phyloP scores from a whole-genome alignment of 1,140 invertebrate species.

The Pogonomyrmex barbatus region DNA sequence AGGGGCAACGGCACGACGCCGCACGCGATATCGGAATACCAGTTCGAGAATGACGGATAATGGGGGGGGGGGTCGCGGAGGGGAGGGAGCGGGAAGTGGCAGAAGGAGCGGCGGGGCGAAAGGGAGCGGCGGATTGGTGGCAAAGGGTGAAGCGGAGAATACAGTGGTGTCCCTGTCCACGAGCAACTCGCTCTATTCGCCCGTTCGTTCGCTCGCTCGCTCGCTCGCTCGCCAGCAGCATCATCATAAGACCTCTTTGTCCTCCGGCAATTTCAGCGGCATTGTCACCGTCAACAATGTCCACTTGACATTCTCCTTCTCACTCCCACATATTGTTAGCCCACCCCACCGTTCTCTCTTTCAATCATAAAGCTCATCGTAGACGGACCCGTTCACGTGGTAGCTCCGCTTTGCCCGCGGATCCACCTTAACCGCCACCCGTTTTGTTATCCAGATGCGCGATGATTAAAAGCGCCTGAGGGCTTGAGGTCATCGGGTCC shows the following conservation, averaged over 20 bases:
- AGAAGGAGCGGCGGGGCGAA: background rate
- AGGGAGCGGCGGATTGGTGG: slow-evolving; percentile 18
- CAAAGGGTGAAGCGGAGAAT: slow-evolving; percentile 62
- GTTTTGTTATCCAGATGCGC: slow-evolving; percentile 65
- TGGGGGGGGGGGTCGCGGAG: slow-evolving; percentile 10
- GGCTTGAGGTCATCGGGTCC: slow-evolving; percentile 50
- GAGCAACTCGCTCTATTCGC: slow-evolving; percentile 79
- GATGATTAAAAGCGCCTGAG: slow-evolving; percentile 65
- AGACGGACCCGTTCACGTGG: slow-evolving; percentile 71
- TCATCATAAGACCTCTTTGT: slow-evolving; percentile 87
- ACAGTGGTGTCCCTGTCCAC: slow-evolving; percentile 73
- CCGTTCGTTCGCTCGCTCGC: slow-evolving; percentile 80
- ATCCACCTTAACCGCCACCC: slow-evolving; percentile 70
- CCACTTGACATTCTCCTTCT: slow-evolving; percentile 86
- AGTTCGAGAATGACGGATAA: slow-evolving; percentile 30
- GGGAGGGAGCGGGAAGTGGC: slow-evolving; percentile 39
- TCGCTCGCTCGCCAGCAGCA: slow-evolving; percentile 83
- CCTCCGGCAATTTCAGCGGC: slow-evolving; percentile 86
- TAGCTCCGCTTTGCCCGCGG: slow-evolving; percentile 64
- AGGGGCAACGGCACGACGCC: slow-evolving; percentile 64
- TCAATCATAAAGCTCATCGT: slow-evolving; percentile 85
- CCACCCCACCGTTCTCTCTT: slow-evolving; percentile 79
- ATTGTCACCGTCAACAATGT: slow-evolving; percentile 87
- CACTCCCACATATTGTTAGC: slow-evolving; percentile 82
- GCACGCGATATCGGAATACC: slow-evolving; percentile 69